These are phyloP conservation scores for Drosophila sordidula DNA, from an alignment of 2,888 invertebrate genomes.

Conservation along the genomic window DNA sequence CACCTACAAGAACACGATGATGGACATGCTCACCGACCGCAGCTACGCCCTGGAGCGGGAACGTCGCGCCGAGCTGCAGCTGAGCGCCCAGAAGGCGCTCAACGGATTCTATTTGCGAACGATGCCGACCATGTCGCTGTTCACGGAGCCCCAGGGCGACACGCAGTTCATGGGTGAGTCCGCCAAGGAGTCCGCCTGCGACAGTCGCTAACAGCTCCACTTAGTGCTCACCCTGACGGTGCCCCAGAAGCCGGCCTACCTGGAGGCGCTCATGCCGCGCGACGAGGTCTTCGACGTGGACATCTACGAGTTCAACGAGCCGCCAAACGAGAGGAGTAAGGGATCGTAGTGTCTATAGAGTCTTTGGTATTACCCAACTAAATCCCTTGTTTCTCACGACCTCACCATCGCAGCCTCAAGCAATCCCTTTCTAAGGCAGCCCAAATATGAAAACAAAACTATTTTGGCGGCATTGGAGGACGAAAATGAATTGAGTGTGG, in stretches of 20 bases:
- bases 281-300: conserved; percentile 25
- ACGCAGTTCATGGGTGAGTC: conserved; percentile 9
- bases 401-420: neutral
- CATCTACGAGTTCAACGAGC: conserved; percentile 20
- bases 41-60: conserved; percentile 18
- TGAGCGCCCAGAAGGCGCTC: conserved; percentile 10
- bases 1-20: conserved; percentile 32
- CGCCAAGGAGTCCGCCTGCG: accelerated
- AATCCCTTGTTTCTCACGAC: neutral
- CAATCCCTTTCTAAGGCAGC: conserved; percentile 18
- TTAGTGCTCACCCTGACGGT: conserved; percentile 4
- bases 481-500: neutral
- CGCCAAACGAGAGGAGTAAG: conserved; percentile 16
- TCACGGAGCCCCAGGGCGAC: neutral
- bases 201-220: neutral
- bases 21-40: conserved; percentile 1
- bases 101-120: conserved; percentile 30
- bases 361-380: too few species aligned
- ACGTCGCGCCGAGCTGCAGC: conserved; percentile 2
- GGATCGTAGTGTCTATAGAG: too few species aligned
- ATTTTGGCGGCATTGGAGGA: neutral
- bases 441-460: neutral
- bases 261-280: conserved; percentile 45
- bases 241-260: conserved; percentile 17
- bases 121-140: conserved; percentile 12